Base-by-base conservation (phyloP, 1,140 invertebrate genomes). In the Amyelois transitella region DNA sequence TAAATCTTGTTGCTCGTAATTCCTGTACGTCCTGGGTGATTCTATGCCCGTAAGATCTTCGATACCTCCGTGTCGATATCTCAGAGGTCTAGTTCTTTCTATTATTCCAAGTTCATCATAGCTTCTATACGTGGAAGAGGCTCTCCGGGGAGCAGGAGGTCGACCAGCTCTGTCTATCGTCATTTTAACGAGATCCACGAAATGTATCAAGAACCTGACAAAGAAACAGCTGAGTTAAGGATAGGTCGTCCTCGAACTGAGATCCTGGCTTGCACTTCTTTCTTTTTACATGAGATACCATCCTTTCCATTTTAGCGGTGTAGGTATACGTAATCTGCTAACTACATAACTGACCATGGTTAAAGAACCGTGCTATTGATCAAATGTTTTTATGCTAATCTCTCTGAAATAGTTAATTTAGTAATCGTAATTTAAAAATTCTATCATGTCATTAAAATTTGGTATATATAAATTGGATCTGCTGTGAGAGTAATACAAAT, bases 41-140 rank as follows among this genome's bases (percentile, higher is more conserved):
- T 86, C 79, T 44, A 82, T 62, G 20, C 77, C 79, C 1, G 77
- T 77, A 38, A 87, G 62, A 57, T 87, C 84, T 69, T 87, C 84
- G 5, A 87, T 59, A 12, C 75, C 84, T 1, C 80, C 81, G 22
- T 86, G 82, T 8, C 81, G 61, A 43, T 81, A 76, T 47, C 75
- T 72, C 1, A 87, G 63, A 3, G 80, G 76, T 63, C 66, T 75
- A 10, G 70, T 71, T 38, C 75, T 71, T 47, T 86, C 84, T 28
- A 82, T 77, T 7, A 74, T 62, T 5, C 81, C 81, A 5, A 87
- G 75, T 61, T 87, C 82, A 61, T 90, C 88, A 63, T 90, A 91
- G 62, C 89, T 90, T 61, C 86, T 81, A 65, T 91, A 91, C 3
- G 89, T 90, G 18, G 90, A 90, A 5, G 86, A 86, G 1, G 77